Evolutionary conservation across 2,888 invertebrate genomes (phyloP).

Genomic region (Cataglyphis rosenhaueri): DNA sequence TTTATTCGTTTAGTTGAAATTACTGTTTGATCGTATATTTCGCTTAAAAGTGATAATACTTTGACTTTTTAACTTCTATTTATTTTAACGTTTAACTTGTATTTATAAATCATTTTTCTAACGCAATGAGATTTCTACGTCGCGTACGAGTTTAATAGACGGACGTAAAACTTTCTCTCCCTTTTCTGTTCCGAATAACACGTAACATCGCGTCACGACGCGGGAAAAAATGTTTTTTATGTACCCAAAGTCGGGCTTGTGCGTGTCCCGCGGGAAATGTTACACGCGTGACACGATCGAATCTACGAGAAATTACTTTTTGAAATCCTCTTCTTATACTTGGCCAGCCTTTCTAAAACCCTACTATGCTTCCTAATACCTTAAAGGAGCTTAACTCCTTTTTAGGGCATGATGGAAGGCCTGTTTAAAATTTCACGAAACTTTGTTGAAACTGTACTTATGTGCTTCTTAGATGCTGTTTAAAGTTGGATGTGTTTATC

Average conservation of each 20-base stretch:
- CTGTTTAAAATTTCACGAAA: conserved; percentile 50
- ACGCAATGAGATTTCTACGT: neutral
- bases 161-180: conserved; percentile 40
- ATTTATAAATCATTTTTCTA: conserved; percentile 17
- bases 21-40: neutral
- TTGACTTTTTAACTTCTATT: neutral
- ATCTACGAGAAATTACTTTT: conserved; percentile 64
- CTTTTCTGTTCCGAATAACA: conserved; percentile 46
- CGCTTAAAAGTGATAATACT: conserved; percentile 13
- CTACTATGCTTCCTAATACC: conserved; percentile 16
- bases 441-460: conserved; percentile 29
- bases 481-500: conserved; percentile 28
- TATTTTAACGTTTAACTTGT: neutral
- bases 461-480: conserved; percentile 16
- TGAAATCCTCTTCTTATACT: conserved; percentile 37
- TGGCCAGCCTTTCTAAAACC: neutral
- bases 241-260: conserved; percentile 56
- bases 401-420: conserved; percentile 12
- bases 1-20: neutral
- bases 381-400: conserved; percentile 40
- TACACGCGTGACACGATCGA: conserved; percentile 57
- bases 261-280: conserved; percentile 64
- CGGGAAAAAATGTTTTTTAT: conserved; percentile 64
- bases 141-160: conserved; percentile 32
- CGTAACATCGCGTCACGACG: conserved; percentile 58